These are phyloP conservation scores for Dryobota labecula DNA, from an alignment of 2,888 invertebrate genomes.

Conservation along the genomic window DNA sequence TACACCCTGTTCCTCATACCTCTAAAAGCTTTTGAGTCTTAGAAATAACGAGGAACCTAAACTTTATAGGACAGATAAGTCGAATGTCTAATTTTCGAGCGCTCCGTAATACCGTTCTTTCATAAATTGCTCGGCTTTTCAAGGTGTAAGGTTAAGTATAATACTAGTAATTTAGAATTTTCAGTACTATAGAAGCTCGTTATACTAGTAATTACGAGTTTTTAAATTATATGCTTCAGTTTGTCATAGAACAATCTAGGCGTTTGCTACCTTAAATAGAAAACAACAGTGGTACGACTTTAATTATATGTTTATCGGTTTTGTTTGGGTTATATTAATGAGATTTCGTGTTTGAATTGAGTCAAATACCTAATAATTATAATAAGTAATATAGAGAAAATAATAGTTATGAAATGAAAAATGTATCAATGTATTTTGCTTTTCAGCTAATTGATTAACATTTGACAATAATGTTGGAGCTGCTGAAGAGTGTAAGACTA, in stretches of 20 bases:
- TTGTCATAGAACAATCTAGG: conserved; percentile 24
- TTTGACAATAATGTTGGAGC: no score
- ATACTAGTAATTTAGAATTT: conserved; percentile 44
- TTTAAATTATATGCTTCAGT: conserved; percentile 22
- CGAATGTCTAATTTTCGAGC: conserved; percentile 45
- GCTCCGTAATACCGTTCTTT: conserved; percentile 32
- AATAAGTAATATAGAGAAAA: neutral
- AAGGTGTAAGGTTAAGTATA: conserved; percentile 39
- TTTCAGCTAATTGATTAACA: no score
- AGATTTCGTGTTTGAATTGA: conserved; percentile 15
- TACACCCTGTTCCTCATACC: no score
- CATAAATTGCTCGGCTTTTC: conserved; percentile 38
- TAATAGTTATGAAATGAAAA: neutral
- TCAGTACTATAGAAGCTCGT: conserved; percentile 16
- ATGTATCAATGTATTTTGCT: no score
- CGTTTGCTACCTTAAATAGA: conserved; percentile 10
- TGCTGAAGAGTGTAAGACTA: no score
- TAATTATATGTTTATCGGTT: neutral
- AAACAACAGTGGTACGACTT: conserved; percentile 8
- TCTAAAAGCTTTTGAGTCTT: conserved; percentile 53
- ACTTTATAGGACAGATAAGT: conserved; percentile 49
- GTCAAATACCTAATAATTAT: conserved; percentile 3
- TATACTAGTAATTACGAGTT: conserved; percentile 39
- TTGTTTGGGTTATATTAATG: conserved; percentile 5
- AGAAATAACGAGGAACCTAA: conserved; percentile 34